These are phyloP conservation scores for Callinectes sapidus DNA, from an alignment of 2,888 invertebrate species.

Conservation along the genomic window DNA sequence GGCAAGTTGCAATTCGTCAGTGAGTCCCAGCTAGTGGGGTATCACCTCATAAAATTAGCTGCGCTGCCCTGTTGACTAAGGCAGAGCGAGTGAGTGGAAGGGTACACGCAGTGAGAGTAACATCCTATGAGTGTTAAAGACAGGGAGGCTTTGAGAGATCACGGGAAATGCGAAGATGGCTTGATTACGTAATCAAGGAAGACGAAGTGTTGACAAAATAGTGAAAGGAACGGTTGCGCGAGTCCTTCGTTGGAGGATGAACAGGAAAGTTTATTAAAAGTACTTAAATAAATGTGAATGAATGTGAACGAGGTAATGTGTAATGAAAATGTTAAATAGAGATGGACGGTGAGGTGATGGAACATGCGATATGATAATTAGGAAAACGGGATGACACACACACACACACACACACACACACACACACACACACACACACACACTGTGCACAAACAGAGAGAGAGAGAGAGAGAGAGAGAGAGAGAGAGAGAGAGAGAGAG, in stretches of 20 bases:
- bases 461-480: constrained; percentile 16
- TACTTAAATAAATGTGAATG: neutral
- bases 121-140: neutral
- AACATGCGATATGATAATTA: neutral
- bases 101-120: neutral
- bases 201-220: neutral
- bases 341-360: neutral
- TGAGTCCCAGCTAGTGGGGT: neutral
- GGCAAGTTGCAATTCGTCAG: neutral
- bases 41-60: neutral
- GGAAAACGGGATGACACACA: neutral
- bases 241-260: neutral
- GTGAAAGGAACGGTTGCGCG: neutral
- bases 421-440: neutral
- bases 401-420: constrained; percentile 1
- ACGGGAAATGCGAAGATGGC: neutral
- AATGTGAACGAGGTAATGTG: neutral
- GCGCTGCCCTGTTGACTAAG: neutral
- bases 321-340: neutral
- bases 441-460: neutral
- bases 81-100: neutral
- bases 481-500: constrained; percentile 21
- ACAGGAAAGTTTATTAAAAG: neutral
- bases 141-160: neutral
- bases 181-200: neutral